Conservation (phyloP, 2,888 invertebrate genomes). For the Caenorhabditis zanzibari region DNA sequence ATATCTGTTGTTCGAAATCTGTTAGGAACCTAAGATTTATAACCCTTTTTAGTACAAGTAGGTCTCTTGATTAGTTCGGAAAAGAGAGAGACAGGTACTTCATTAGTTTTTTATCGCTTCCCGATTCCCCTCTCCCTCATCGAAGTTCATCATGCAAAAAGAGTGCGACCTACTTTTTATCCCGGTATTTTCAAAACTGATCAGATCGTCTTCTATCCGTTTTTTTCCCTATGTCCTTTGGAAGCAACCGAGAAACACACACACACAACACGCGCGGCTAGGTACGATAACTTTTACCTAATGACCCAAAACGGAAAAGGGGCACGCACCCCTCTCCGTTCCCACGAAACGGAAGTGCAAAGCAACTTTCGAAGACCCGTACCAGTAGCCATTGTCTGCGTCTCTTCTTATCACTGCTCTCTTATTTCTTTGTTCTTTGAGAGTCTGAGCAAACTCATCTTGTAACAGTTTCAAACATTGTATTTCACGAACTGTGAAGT, state of each 20-base stretch:
- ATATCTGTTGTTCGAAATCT: constrained; percentile 45
- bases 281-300: constrained; percentile 65
- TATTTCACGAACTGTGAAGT: constrained; percentile 33
- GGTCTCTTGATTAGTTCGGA: constrained; percentile 60
- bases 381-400: constrained; percentile 53
- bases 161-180: constrained; percentile 64
- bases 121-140: constrained; percentile 15
- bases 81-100: constrained; percentile 31
- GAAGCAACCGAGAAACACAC: constrained; percentile 51
- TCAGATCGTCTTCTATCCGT: constrained; percentile 40
- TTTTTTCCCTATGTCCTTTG: constrained; percentile 40
- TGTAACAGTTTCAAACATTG: constrained; percentile 36
- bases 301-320: constrained; percentile 58
- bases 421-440: background rate
- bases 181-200: constrained; percentile 52
- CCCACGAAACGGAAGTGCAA: constrained; percentile 59
- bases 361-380: constrained; percentile 55
- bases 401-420: constrained; percentile 26
- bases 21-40: constrained; percentile 48
- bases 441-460: constrained; percentile 43
- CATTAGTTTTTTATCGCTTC: constrained; percentile 47
- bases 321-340: constrained; percentile 25
- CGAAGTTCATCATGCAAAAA: constrained; percentile 59
- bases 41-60: constrained; percentile 53
- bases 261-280: constrained; percentile 52